Conservation (phyloP, 2,797 vertebrate genomes). For the Poecilia picta region DNA sequence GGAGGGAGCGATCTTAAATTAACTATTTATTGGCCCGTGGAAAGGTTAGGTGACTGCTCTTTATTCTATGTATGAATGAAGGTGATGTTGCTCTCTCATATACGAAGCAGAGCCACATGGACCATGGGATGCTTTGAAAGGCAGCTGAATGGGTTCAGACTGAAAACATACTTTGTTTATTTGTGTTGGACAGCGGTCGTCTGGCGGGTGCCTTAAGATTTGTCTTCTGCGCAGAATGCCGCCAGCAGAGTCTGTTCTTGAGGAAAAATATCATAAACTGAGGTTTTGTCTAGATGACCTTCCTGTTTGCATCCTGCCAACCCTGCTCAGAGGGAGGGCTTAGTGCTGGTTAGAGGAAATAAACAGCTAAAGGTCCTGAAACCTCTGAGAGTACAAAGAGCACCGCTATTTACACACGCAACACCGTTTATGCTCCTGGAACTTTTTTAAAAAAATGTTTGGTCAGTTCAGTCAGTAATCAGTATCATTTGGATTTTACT, state of each 20-base stretch:
- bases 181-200: neutral
- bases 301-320: neutral
- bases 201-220: neutral
- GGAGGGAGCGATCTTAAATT: conserved; percentile 46
- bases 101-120: neutral
- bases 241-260: neutral
- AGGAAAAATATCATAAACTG: neutral
- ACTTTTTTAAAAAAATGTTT: too few relatives aligned
- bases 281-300: neutral
- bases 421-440: neutral
- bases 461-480: neutral
- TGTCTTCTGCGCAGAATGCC: neutral
- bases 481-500: neutral
- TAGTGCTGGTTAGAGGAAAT: conserved; percentile 46
- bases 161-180: neutral
- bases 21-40: conserved; percentile 33
- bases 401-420: neutral
- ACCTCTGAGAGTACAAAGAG: neutral
- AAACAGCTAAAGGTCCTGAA: conserved; percentile 16
- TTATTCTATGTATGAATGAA: neutral
- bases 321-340: conserved; percentile 31
- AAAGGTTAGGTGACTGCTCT: conserved; percentile 7
- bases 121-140: conserved; percentile 4
- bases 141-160: neutral
- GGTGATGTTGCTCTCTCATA: neutral